These are phyloP conservation scores for Cebidichthys violaceus DNA, from an alignment of 2,113 vertebrate genomes.

Conservation along the genomic window DNA sequence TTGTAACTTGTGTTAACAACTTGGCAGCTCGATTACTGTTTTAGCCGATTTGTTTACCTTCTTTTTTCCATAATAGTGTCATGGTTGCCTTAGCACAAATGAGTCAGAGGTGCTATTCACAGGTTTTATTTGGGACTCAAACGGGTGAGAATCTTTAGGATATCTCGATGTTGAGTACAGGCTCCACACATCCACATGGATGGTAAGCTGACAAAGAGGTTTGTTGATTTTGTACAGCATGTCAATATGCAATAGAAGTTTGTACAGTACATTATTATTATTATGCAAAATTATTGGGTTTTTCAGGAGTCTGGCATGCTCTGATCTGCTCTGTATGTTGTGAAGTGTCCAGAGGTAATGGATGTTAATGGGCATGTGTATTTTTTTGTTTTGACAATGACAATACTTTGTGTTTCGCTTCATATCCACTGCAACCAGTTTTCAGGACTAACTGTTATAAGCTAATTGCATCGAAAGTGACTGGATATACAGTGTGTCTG, in stretches of 20 bases:
- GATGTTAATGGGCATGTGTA: constrained; percentile 56
- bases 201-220: neutral
- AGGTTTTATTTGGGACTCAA: constrained; percentile 26
- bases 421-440: constrained; percentile 51
- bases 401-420: constrained; percentile 56
- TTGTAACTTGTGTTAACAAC: constrained; percentile 27
- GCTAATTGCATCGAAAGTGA: constrained; percentile 66
- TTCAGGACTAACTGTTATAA: constrained; percentile 58
- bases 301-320: constrained; percentile 73
- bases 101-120: constrained; percentile 43
- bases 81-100: constrained; percentile 70
- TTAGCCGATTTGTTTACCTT: constrained; percentile 42
- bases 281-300: constrained; percentile 75
- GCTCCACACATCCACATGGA: neutral
- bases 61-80: constrained; percentile 44
- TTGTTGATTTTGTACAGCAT: constrained; percentile 62
- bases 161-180: neutral
- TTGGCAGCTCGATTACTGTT: constrained; percentile 63
- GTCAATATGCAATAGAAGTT: constrained; percentile 75
- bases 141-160: constrained; percentile 3
- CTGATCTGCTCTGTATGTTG: constrained; percentile 65
- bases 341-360: constrained; percentile 66
- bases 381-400: constrained; percentile 47
- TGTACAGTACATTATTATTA: constrained; percentile 76
- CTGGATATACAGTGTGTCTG: constrained; percentile 64